Percentiles rank a stretch among this genome's conserved stretches.
phyloP scores from a whole-genome alignment of 2,888 invertebrate species.

The Temnothorax rugatulus region DNA sequence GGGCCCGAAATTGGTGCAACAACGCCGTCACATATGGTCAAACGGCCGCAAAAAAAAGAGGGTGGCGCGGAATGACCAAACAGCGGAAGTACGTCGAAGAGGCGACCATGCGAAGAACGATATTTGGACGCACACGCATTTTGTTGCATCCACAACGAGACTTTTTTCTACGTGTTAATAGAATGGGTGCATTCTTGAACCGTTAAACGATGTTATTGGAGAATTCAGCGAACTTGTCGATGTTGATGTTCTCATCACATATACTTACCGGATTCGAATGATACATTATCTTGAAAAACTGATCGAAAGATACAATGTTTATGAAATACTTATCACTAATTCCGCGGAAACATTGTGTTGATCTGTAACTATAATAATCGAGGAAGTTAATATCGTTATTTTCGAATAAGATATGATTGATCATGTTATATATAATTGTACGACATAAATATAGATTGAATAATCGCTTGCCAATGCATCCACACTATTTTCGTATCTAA shows the following conservation, averaged over 20 bases:
- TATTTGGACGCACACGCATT: constrained; percentile 63
- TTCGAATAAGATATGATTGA: not conserved
- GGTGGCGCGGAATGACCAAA: constrained; percentile 83
- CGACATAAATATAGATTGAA: not conserved
- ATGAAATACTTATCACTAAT: not conserved
- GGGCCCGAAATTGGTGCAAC: constrained; percentile 54
- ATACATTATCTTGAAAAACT: not conserved
- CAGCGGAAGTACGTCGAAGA: constrained; percentile 71
- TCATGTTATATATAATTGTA: not conserved
- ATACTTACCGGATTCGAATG: not conserved
- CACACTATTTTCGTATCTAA: not conserved
- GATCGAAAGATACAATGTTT: not conserved
- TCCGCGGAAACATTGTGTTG: not conserved
- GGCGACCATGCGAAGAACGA: constrained; percentile 57
- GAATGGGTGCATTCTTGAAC: not conserved
- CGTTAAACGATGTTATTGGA: not conserved
- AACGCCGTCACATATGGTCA: constrained; percentile 84
- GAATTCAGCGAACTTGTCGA: not conserved
- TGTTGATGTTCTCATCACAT: not conserved
- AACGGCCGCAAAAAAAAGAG: constrained; percentile 84
- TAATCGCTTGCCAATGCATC: not conserved
- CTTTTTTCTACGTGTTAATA: constrained; percentile 47
- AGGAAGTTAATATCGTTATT: not conserved
- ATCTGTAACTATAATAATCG: not conserved
- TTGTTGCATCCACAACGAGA: constrained; percentile 63